phyloP scores from a whole-genome alignment of 2,113 vertebrate species.

The Bos indicus region DNA sequence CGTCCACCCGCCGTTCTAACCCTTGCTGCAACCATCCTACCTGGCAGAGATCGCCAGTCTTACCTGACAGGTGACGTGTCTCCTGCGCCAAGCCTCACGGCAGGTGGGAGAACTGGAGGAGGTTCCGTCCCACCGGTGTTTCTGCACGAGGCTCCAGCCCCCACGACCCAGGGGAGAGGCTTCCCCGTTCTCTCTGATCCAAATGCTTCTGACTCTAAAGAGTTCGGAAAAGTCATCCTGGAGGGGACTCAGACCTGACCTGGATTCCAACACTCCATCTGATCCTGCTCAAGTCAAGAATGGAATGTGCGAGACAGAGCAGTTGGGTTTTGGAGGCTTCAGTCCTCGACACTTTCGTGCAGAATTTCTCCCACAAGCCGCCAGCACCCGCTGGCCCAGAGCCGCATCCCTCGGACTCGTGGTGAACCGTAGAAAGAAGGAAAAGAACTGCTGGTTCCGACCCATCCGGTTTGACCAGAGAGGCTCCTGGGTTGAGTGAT shows the following conservation, averaged over 20 bases:
- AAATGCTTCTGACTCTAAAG: not conserved
- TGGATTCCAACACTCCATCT: not conserved
- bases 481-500: rapidly evolving
- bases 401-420: rapidly evolving
- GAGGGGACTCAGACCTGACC: not conserved
- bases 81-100: not conserved
- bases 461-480: rapidly evolving
- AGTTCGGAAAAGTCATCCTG: not conserved
- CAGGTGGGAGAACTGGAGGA: no score
- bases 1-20: rapidly evolving
- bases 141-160: not conserved
- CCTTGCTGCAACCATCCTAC: rapidly evolving
- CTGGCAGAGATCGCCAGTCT: not conserved
- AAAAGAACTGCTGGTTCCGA: rapidly evolving
- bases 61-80: rapidly evolving
- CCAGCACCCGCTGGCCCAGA: rapidly evolving
- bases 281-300: not conserved
- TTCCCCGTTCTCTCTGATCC: rapidly evolving
- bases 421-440: not conserved
- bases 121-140: rapidly evolving
- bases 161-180: not conserved
- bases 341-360: rapidly evolving
- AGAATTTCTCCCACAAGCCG: no score
- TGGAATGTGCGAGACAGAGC: no score
- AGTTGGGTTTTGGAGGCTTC: rapidly evolving